phyloP scores from a whole-genome alignment of 2,888 invertebrate genomes.

The Cantharis lateralis region DNA sequence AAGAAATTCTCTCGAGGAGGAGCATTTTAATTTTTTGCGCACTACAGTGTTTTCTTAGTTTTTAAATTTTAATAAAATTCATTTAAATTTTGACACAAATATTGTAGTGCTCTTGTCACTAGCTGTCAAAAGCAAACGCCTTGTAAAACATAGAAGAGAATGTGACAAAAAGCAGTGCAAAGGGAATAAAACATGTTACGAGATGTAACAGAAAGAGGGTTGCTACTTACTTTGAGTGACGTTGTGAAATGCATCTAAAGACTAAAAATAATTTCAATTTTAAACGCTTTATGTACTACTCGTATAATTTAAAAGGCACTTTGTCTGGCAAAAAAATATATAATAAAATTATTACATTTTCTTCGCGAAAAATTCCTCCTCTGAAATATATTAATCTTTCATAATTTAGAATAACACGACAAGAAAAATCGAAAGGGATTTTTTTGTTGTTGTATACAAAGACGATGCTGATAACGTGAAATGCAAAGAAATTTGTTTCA shows the following conservation, averaged over 20 bases:
- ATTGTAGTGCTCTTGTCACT: slow-evolving; percentile 32
- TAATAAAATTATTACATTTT: not conserved
- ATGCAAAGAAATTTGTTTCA: slow-evolving; percentile 36
- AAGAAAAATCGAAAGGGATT: not conserved
- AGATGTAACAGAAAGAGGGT: slow-evolving; percentile 24
- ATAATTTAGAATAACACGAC: not conserved
- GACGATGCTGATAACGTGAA: slow-evolving; percentile 28
- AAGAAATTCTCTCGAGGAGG: not conserved
- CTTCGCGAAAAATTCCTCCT: not conserved
- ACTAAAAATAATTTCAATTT: slow-evolving; percentile 22
- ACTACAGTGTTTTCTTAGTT: not conserved
- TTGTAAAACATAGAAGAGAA: slow-evolving; percentile 28
- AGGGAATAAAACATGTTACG: slow-evolving; percentile 31
- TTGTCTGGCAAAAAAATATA: not conserved
- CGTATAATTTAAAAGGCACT: not conserved
- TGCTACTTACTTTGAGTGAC: slow-evolving; percentile 17
- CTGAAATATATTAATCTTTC: not conserved
- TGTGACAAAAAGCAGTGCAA: slow-evolving; percentile 29
- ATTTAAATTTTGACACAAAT: slow-evolving; percentile 11
- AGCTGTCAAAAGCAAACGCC: slow-evolving; percentile 31
- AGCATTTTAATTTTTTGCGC: not conserved
- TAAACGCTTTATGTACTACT: not conserved
- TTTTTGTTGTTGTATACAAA: not conserved
- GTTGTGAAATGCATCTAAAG: slow-evolving; percentile 19
- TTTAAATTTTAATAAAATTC: not conserved